phyloP scores from a whole-genome alignment of 2,888 invertebrate species.

The Orchesella flavescens region DNA sequence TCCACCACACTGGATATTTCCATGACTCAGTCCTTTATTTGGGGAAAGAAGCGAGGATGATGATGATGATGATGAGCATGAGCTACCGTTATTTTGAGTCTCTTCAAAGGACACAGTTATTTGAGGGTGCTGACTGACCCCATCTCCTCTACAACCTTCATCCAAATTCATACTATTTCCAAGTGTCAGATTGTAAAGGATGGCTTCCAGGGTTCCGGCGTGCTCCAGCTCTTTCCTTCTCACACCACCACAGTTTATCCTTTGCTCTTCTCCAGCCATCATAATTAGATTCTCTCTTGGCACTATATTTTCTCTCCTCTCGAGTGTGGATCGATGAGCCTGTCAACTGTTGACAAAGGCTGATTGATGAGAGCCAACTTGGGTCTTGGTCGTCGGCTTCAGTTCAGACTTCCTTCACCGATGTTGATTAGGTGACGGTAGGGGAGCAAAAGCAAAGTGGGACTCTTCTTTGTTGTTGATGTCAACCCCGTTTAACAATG shows the following conservation, averaged over 20 bases:
- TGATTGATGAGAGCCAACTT: slow-evolving; percentile 70
- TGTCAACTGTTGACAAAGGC: slow-evolving; percentile 61
- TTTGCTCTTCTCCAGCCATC: slow-evolving; percentile 67
- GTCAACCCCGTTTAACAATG: slow-evolving; percentile 38
- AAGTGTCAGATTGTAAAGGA: slow-evolving; percentile 66
- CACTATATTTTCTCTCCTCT: neutral
- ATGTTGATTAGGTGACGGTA: slow-evolving; percentile 61
- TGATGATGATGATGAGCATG: neutral
- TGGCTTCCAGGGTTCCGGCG: slow-evolving; percentile 66
- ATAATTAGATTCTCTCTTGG: slow-evolving; percentile 65
- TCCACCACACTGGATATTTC: slow-evolving; percentile 38
- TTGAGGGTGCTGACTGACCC: slow-evolving; percentile 62
- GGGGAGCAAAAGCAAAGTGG: slow-evolving; percentile 62
- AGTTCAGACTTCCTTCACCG: too few relatives aligned
- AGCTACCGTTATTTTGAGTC: slow-evolving; percentile 19
- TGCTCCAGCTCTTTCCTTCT: slow-evolving; percentile 62
- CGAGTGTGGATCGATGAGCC: slow-evolving; percentile 48
- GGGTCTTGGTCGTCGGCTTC: too few relatives aligned
- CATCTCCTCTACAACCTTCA: slow-evolving; percentile 63
- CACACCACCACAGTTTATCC: slow-evolving; percentile 59
- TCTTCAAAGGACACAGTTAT: slow-evolving; percentile 60
- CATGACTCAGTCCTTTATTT: slow-evolving; percentile 58
- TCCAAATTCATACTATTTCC: slow-evolving; percentile 54
- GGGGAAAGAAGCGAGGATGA: neutral
- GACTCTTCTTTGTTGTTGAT: slow-evolving; percentile 51